These are phyloP conservation scores for Hormaphis cornu DNA, from an alignment of 1,140 invertebrate species.

Conservation along the genomic window DNA sequence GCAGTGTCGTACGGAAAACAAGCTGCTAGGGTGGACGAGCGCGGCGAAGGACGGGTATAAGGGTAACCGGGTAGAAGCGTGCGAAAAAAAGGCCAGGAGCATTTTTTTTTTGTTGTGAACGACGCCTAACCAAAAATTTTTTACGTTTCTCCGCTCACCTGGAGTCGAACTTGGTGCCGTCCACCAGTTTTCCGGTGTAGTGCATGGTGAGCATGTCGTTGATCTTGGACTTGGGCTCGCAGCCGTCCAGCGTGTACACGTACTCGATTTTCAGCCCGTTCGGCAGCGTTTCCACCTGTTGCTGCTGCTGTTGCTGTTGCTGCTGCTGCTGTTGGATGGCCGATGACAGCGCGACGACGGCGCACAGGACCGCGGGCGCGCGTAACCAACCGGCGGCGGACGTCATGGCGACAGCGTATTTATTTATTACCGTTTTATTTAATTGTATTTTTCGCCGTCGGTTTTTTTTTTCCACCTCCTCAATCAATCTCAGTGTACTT, in stretches of 20 bases:
- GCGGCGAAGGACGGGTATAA: too few relatives aligned
- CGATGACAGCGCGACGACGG: not conserved
- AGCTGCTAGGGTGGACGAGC: too few relatives aligned
- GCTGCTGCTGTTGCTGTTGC: constrained; percentile 39
- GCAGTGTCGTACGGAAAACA: too few relatives aligned
- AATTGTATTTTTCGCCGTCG: constrained; percentile 65
- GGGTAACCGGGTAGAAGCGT: too few relatives aligned
- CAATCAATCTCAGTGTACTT: too few relatives aligned
- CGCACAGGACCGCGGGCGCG: not conserved
- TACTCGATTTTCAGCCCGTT: constrained; percentile 69
- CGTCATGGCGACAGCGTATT: constrained; percentile 67
- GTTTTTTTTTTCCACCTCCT: too few relatives aligned
- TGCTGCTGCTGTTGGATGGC: constrained; percentile 40
- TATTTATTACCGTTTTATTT: constrained; percentile 65
- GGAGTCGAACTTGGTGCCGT: constrained; percentile 87
- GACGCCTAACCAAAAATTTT: too few relatives aligned
- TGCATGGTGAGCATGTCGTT: constrained; percentile 89
- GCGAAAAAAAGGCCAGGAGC: too few relatives aligned
- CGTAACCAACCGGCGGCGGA: constrained; percentile 58
- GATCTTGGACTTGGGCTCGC: constrained; percentile 69
- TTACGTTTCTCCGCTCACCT: constrained; percentile 53
- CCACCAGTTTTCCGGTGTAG: constrained; percentile 75
- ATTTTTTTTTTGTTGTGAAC: too few relatives aligned
- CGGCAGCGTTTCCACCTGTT: constrained; percentile 22
- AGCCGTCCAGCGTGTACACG: constrained; percentile 64